A percentile compares a stretch with the other conserved stretches of the same genome.
Evolutionary conservation across 2,113 vertebrate genomes (phyloP).

Genomic region (Ammodytes dubius): DNA sequence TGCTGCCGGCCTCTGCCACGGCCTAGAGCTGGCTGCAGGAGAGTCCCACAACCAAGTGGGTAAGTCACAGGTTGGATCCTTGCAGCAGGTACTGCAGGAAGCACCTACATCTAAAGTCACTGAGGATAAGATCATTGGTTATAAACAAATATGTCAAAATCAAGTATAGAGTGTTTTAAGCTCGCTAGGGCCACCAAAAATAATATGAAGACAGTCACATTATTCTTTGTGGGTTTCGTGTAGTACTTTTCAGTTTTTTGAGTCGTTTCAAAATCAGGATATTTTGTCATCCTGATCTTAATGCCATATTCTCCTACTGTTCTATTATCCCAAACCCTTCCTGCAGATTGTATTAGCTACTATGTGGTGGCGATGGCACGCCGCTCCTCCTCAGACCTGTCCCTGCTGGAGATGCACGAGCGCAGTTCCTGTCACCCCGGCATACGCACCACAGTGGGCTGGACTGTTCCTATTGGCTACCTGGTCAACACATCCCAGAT

Average conservation of each 20-base stretch:
- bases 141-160: background rate
- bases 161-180: background rate
- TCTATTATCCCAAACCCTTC: background rate
- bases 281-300: background rate
- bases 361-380: constrained; percentile 86
- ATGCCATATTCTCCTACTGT: background rate
- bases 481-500: constrained; percentile 88
- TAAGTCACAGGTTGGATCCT: constrained; percentile 57
- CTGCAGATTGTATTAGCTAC: constrained; percentile 83
- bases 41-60: constrained; percentile 84
- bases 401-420: constrained; percentile 88
- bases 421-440: constrained; percentile 88
- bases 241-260: too few species aligned
- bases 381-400: constrained; percentile 84
- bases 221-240: background rate
- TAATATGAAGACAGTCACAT: background rate
- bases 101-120: background rate
- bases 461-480: constrained; percentile 87
- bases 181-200: background rate
- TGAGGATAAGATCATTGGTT: too few species aligned
- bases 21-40: constrained; percentile 85
- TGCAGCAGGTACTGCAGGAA: background rate
- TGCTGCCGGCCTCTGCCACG: constrained; percentile 84
- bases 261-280: too few species aligned
- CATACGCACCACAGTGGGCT: constrained; percentile 86